These are phyloP conservation scores for Drosophila putrida DNA, from an alignment of 2,888 invertebrate species.

Conservation along the genomic window DNA sequence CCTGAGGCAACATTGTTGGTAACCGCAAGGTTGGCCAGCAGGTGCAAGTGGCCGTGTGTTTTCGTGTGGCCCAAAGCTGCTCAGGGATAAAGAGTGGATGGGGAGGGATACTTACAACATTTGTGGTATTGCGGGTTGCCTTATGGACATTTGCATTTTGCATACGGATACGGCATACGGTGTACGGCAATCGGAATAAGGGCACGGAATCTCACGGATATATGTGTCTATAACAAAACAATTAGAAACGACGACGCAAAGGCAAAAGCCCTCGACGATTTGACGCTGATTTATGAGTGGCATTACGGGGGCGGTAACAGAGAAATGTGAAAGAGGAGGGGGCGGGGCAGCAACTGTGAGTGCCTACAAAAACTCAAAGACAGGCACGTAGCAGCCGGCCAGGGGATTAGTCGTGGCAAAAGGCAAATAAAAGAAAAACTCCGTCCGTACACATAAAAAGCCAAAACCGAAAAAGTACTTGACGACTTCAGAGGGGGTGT, in stretches of 20 bases:
- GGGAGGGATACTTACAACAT: conserved; percentile 65
- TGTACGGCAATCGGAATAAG: conserved; percentile 31
- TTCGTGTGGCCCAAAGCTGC: conserved; percentile 7
- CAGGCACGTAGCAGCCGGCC: conserved; percentile 71
- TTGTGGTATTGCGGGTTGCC: conserved; percentile 61
- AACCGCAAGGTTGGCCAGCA: conserved; percentile 58
- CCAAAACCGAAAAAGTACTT: conserved; percentile 46
- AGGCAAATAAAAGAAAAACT: conserved; percentile 75
- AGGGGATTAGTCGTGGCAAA: conserved; percentile 70
- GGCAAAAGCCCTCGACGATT: conserved; percentile 73
- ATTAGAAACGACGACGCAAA: conserved; percentile 66
- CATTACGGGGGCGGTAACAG: background rate
- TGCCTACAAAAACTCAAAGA: conserved; percentile 64
- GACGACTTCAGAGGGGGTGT: background rate
- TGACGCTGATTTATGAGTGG: conserved; percentile 78
- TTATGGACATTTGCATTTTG: conserved; percentile 73
- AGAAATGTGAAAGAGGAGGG: background rate
- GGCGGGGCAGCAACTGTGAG: background rate
- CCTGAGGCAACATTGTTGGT: conserved; percentile 60
- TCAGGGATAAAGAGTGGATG: background rate
- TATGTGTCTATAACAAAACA: conserved; percentile 81
- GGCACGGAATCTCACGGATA: conserved; percentile 71
- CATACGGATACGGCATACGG: conserved; percentile 47
- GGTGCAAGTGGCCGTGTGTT: conserved; percentile 62
- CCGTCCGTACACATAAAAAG: conserved; percentile 61